Conservation (phyloP, 1,140 invertebrate species). For the Drosophila tsacasi region DNA sequence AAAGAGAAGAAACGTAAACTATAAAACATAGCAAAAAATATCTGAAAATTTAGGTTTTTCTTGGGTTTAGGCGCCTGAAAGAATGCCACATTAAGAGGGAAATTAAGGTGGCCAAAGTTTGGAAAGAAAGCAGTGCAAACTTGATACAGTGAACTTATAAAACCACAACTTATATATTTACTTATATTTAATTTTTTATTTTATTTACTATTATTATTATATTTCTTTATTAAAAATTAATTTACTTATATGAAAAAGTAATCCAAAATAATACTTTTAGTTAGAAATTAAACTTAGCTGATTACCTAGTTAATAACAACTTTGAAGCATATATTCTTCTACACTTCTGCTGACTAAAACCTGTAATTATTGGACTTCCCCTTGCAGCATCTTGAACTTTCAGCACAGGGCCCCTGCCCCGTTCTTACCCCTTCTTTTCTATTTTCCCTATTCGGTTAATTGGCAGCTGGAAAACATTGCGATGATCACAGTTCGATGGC, state of each 20-base stretch:
- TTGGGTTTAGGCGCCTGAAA: constrained; percentile 2
- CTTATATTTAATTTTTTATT: too few relatives aligned
- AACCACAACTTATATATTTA: too few relatives aligned
- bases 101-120: background rate
- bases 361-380: constrained; percentile 14
- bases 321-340: background rate
- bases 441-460: constrained; percentile 11
- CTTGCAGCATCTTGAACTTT: constrained; percentile 34
- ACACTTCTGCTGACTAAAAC: background rate
- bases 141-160: too few relatives aligned
- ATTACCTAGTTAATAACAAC: background rate
- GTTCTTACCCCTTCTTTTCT: background rate
- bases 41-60: background rate
- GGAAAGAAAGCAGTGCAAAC: background rate
- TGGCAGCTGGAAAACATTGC: constrained; percentile 8
- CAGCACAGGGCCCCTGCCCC: constrained; percentile 1
- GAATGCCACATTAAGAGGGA: background rate
- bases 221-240: background rate
- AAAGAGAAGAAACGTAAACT: background rate
- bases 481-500: constrained; percentile 13
- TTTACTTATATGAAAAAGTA: too few relatives aligned
- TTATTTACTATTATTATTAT: too few relatives aligned
- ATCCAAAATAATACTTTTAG: background rate
- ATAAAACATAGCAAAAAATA: background rate
- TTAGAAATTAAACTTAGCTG: background rate